These are phyloP conservation scores for Eupsilia transversa DNA, from an alignment of 2,888 invertebrate genomes.

Conservation along the genomic window DNA sequence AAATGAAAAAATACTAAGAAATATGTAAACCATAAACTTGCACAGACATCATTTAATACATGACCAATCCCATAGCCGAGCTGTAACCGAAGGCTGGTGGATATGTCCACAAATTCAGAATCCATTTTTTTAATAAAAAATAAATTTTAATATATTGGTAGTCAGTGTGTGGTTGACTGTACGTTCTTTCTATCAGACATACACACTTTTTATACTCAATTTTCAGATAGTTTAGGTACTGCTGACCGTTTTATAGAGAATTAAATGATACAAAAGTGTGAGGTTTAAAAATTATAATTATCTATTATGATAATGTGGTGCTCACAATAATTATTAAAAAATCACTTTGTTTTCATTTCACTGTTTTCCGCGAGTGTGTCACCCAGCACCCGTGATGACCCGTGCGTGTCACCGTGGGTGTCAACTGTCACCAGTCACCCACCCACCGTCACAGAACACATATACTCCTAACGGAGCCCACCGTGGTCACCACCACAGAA, in stretches of 20 bases:
- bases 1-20: slow-evolving; percentile 95
- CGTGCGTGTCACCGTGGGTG: too few relatives aligned
- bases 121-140: slow-evolving; percentile 77
- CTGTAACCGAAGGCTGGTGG: slow-evolving; percentile 84
- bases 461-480: too few relatives aligned
- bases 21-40: slow-evolving; percentile 98
- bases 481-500: too few relatives aligned
- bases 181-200: not conserved
- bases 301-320: not conserved
- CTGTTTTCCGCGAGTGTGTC: not conserved
- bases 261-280: not conserved
- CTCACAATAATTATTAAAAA: not conserved
- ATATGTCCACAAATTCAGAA: slow-evolving; percentile 86
- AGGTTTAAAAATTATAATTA: not conserved
- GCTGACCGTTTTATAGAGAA: not conserved
- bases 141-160: too few relatives aligned
- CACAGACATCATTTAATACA: slow-evolving; percentile 97
- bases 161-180: not conserved
- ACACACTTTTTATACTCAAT: not conserved
- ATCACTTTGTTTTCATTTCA: slow-evolving; percentile 12
- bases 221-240: slow-evolving; percentile 1
- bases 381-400: too few relatives aligned
- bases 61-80: slow-evolving; percentile 95
- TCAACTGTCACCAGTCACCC: too few relatives aligned
- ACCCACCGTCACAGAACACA: too few relatives aligned